Evolutionary conservation across 2,113 vertebrate genomes (phyloP).

Genomic region (Ageneiosus marmoratus): DNA sequence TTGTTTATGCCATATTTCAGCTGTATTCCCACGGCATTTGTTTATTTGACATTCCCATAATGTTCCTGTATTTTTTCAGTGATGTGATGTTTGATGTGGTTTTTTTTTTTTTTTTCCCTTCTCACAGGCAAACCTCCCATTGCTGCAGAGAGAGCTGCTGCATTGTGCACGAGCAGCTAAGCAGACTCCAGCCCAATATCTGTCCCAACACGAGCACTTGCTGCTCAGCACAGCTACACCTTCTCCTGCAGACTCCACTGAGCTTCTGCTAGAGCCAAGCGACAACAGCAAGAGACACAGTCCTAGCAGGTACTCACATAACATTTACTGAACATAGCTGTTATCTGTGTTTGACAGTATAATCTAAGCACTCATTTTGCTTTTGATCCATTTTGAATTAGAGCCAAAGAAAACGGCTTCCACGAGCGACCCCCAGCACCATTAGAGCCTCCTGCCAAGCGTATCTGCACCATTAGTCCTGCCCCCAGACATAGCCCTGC

Average conservation of each 20-base stretch:
- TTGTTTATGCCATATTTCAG: not conserved
- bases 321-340: not conserved
- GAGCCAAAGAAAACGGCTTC: constrained; percentile 87
- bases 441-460: constrained; percentile 87
- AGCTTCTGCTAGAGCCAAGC: constrained; percentile 90
- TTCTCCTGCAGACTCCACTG: constrained; percentile 87
- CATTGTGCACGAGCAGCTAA: constrained; percentile 96
- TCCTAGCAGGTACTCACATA: constrained; percentile 60
- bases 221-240: constrained; percentile 89
- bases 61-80: not conserved
- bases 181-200: constrained; percentile 96
- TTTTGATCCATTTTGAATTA: constrained; percentile 61
- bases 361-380: not conserved
- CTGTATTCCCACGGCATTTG: not conserved
- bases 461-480: constrained; percentile 97
- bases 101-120: too few species aligned
- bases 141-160: constrained; percentile 94
- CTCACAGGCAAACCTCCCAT: constrained; percentile 89
- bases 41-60: not conserved
- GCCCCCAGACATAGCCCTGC: constrained; percentile 95
- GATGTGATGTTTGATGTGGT: too few species aligned
- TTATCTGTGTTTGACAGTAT: not conserved
- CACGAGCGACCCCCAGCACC: constrained; percentile 83
- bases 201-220: constrained; percentile 96
- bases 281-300: constrained; percentile 89